Evolutionary conservation across 2,888 invertebrate species (phyloP).

Genomic region (Asteroscopus sphinx): DNA sequence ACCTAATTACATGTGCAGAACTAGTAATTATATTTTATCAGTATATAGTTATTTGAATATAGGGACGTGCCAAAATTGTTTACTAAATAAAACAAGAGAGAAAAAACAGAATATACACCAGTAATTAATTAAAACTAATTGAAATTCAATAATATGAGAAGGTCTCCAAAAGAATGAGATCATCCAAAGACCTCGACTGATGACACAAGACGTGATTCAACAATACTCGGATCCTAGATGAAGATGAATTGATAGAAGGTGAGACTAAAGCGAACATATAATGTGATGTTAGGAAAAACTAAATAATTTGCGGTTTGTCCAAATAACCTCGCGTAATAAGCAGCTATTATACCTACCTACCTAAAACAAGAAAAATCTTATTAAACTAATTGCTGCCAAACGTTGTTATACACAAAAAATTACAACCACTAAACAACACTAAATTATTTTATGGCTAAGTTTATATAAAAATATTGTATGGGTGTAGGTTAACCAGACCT

Average conservation of each 20-base stretch:
- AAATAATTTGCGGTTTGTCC: slow-evolving; percentile 53
- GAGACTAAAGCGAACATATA: slow-evolving; percentile 51
- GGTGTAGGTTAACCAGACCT: neutral
- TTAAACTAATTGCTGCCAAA: slow-evolving; percentile 40
- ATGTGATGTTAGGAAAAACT: slow-evolving; percentile 48
- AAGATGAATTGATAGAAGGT: slow-evolving; percentile 48
- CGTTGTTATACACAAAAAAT: slow-evolving; percentile 26
- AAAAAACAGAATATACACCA: no score
- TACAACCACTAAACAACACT: slow-evolving; percentile 10
- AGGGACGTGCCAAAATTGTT: no score
- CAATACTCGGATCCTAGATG: slow-evolving; percentile 60
- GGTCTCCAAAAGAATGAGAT: slow-evolving; percentile 79
- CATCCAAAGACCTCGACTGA: slow-evolving; percentile 77
- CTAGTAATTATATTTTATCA: no score
- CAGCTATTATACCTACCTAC: slow-evolving; percentile 21
- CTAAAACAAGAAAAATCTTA: slow-evolving; percentile 42
- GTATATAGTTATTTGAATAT: no score
- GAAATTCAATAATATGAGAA: slow-evolving; percentile 69
- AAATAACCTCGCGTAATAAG: slow-evolving; percentile 37
- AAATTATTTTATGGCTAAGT: slow-evolving; percentile 4
- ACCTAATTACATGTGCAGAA: no score
- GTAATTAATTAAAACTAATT: slow-evolving; percentile 56
- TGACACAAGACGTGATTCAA: slow-evolving; percentile 81
- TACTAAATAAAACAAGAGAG: no score
- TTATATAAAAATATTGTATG: slow-evolving; percentile 10